Conservation (phyloP, 2,888 invertebrate species). For the Pristionchus fissidentatus region DNA sequence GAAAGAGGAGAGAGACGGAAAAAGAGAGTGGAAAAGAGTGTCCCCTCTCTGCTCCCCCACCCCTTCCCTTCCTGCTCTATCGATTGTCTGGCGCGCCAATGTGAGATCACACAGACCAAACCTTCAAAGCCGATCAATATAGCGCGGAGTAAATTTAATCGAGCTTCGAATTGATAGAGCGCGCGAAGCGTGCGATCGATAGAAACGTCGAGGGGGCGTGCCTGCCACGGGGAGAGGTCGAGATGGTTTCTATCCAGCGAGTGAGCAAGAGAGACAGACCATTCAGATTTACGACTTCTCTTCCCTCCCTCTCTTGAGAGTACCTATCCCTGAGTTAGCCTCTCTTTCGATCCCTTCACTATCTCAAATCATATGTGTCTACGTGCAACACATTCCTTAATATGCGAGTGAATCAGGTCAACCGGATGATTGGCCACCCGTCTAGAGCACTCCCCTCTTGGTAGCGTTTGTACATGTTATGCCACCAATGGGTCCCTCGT, state of each 20-base stretch:
- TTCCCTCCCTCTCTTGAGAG: slow-evolving; percentile 21
- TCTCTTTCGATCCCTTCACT: not conserved
- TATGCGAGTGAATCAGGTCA: slow-evolving; percentile 28
- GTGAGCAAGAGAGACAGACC: slow-evolving; percentile 1
- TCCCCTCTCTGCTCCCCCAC: not conserved
- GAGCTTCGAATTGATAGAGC: not conserved
- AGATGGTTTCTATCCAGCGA: not conserved
- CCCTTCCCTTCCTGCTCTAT: slow-evolving; percentile 44
- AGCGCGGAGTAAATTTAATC: slow-evolving; percentile 21
- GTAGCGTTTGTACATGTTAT: slow-evolving; percentile 4
- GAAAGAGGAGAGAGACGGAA: slow-evolving; percentile 32
- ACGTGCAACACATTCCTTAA: slow-evolving; percentile 22
- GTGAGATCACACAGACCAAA: slow-evolving; percentile 36
- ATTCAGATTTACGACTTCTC: slow-evolving; percentile 25
- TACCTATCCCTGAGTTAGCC: not conserved
- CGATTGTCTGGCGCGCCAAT: slow-evolving; percentile 47
- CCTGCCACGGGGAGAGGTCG: not conserved
- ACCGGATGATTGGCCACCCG: slow-evolving; percentile 13
- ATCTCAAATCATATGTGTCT: slow-evolving; percentile 11
- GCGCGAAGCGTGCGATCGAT: slow-evolving; percentile 35
- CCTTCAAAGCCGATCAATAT: slow-evolving; percentile 17
- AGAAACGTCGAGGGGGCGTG: not conserved
- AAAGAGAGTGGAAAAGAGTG: slow-evolving; percentile 22
- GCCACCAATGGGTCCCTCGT: not conserved
- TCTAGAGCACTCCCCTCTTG: slow-evolving; percentile 16